Evolutionary conservation across 2,888 invertebrate species (phyloP).

Genomic region (Sinodicranocentrus sp.): DNA sequence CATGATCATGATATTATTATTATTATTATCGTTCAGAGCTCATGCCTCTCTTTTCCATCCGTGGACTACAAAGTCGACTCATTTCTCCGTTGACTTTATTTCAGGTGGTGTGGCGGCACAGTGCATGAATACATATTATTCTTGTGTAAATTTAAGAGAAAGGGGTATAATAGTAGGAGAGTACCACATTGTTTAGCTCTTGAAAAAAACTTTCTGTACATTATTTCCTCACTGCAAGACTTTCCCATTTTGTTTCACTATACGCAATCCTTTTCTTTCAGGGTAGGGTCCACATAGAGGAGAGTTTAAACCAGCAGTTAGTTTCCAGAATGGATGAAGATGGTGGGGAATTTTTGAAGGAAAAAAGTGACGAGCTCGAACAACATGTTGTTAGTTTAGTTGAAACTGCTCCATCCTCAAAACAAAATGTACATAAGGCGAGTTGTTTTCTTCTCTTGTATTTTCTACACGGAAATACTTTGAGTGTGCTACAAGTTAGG

Average conservation of each 20-base stretch:
- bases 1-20: constrained; percentile 46
- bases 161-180: constrained; percentile 4
- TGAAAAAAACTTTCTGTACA: constrained; percentile 11
- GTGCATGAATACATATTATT: constrained; percentile 20
- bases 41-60: neutral
- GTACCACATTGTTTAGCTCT: neutral
- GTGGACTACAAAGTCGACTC: constrained; percentile 18
- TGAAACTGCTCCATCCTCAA: no score
- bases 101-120: constrained; percentile 12
- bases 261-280: neutral
- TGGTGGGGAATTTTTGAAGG: constrained; percentile 20
- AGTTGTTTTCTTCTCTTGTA: neutral
- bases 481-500: constrained; percentile 61
- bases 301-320: constrained; percentile 41
- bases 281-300: neutral
- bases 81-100: constrained; percentile 18
- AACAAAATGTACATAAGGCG: no score
- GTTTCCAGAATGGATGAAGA: constrained; percentile 31
- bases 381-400: constrained; percentile 37
- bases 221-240: neutral
- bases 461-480: neutral
- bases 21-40: constrained; percentile 54
- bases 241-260: neutral
- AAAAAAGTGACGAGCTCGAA: constrained; percentile 8
- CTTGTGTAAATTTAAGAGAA: constrained; percentile 13